These are phyloP conservation scores for Excalfactoria chinensis DNA, from an alignment of 2,113 vertebrate species.

Conservation along the genomic window DNA sequence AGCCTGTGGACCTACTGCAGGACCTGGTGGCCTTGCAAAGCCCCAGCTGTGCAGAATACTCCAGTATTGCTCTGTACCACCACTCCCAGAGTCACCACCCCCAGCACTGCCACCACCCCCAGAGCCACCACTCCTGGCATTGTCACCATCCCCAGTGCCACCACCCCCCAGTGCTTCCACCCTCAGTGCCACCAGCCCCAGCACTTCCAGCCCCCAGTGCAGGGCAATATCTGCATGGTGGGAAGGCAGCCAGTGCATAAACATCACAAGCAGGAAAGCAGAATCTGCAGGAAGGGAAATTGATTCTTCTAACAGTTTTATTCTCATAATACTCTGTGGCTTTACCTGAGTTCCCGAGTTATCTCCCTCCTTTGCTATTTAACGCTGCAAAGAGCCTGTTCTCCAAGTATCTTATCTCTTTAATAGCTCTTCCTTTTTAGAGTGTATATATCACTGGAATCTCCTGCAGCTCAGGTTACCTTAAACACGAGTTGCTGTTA, in stretches of 20 bases:
- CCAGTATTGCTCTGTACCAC: neutral
- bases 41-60: neutral
- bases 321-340: conserved; percentile 20
- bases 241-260: neutral
- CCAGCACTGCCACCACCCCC: neutral
- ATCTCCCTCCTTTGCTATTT: conserved; percentile 41
- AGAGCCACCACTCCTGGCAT: too few species aligned
- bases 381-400: conserved; percentile 1
- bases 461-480: neutral
- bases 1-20: neutral
- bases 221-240: neutral
- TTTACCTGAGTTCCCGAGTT: conserved; percentile 27
- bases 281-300: conserved; percentile 24
- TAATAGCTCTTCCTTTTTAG: conserved; percentile 45
- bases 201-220: neutral
- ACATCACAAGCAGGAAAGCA: conserved; percentile 38
- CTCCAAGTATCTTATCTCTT: conserved; percentile 50
- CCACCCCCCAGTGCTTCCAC: too few species aligned
- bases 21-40: neutral
- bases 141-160: too few species aligned
- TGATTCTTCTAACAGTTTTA: conserved; percentile 44
- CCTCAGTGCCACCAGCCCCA: neutral
- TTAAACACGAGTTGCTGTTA: neutral
- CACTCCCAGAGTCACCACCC: too few species aligned
- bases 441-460: conserved; percentile 21